A percentile compares a stretch with the other conserved stretches of the same genome.
These are phyloP conservation scores for Crocidura indochinensis DNA, from an alignment of 2,797 vertebrate genomes.

Conservation along the genomic window DNA sequence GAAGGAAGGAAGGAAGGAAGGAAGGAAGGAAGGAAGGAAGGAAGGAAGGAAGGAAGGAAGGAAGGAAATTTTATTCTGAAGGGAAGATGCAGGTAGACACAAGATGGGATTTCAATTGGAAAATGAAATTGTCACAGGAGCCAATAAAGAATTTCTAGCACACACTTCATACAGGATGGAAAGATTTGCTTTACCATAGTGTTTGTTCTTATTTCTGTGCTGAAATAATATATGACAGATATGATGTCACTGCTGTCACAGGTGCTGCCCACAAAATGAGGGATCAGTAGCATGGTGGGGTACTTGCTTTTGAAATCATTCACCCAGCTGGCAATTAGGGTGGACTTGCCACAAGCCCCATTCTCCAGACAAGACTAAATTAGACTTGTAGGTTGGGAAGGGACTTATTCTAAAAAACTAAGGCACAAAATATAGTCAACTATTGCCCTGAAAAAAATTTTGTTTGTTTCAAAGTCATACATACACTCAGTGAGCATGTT, in stretches of 20 bases:
- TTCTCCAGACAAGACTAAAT: constrained; percentile 86
- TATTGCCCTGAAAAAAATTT: neutral
- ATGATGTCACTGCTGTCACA: constrained; percentile 82
- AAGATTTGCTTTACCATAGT: constrained; percentile 79
- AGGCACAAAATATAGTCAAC: neutral
- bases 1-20: neutral
- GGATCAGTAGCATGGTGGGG: constrained; percentile 66
- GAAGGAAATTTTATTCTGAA: neutral
- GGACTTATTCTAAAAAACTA: constrained; percentile 65
- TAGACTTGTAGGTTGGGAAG: constrained; percentile 73
- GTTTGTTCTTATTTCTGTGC: constrained; percentile 74
- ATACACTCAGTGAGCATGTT: too few relatives aligned
- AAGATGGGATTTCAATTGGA: neutral
- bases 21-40: neutral
- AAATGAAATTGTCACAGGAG: neutral
- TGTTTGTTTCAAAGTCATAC: too few relatives aligned
- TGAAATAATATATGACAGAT: constrained; percentile 84
- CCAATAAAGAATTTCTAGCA: neutral
- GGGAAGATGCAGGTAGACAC: neutral
- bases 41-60: neutral
- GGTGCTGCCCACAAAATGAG: constrained; percentile 85
- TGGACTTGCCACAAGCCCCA: constrained; percentile 88
- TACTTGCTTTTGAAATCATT: constrained; percentile 77
- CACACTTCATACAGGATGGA: neutral
- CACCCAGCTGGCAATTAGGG: constrained; percentile 84